Percentiles rank a stretch among this genome's conserved stretches.
Conservation (phyloP, 92 coral and sea anemone genomes). For the Actinostola sp. region DNA sequence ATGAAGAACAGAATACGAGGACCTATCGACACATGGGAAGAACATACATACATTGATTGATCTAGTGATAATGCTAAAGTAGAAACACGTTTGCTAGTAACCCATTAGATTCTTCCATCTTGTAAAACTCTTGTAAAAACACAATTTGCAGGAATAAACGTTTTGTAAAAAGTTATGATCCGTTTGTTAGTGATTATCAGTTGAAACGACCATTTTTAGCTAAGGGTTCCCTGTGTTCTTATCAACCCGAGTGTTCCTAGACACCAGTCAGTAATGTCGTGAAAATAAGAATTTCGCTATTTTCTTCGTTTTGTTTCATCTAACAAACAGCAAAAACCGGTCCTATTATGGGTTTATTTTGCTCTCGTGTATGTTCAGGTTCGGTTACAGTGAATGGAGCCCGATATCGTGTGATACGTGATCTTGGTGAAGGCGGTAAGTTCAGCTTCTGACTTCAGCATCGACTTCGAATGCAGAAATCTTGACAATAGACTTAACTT, state of each 20-base stretch:
- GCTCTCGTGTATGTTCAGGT: slow-evolving; percentile 59
- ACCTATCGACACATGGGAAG: slow-evolving; percentile 42
- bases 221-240: too few species aligned
- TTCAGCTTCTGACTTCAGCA: neutral
- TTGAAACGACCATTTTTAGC: too few species aligned
- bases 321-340: neutral
- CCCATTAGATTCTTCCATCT: too few species aligned
- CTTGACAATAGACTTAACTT: neutral
- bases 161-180: too few species aligned
- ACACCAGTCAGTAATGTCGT: too few species aligned
- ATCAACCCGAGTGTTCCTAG: too few species aligned
- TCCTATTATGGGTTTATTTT: slow-evolving; percentile 58
- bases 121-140: too few species aligned
- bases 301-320: neutral
- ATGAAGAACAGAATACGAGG: slow-evolving; percentile 22
- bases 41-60: neutral
- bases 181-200: too few species aligned
- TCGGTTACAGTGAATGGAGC: slow-evolving; percentile 85
- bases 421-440: slow-evolving; percentile 99
- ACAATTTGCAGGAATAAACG: too few species aligned
- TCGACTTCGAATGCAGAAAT: neutral
- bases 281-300: neutral
- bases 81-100: too few species aligned
- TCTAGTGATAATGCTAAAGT: too few species aligned
- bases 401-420: slow-evolving; percentile 81